phyloP scores from a whole-genome alignment of 1,140 invertebrate species.

The Cherax quadricarinatus region DNA sequence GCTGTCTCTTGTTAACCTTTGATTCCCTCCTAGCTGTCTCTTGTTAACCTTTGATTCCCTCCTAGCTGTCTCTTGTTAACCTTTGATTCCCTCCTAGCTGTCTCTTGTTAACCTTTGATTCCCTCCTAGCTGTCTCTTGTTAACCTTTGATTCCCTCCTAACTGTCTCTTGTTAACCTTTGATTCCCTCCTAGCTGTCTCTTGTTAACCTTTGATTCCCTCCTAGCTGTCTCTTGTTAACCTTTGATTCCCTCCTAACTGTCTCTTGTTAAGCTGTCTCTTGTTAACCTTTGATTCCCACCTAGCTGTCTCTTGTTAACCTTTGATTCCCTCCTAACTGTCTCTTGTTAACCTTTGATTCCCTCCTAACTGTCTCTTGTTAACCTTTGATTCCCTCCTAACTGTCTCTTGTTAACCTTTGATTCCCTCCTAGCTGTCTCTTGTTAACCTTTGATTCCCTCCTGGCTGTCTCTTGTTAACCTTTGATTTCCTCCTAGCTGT shows the following conservation, averaged over 20 bases:
- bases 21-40: no score
- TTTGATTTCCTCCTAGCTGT: not conserved
- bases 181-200: not conserved
- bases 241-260: not conserved
- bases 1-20: not conserved
- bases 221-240: not conserved
- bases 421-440: not conserved
- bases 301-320: not conserved
- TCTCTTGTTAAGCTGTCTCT: not conserved
- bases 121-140: not conserved
- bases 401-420: not conserved
- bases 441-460: no score
- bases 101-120: not conserved
- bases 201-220: not conserved
- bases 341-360: not conserved
- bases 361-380: not conserved
- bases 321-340: no score
- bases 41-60: not conserved
- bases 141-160: no score
- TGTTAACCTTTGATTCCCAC: not conserved
- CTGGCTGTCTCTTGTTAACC: not conserved
- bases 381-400: no score
- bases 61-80: not conserved
- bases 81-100: no score
- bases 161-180: not conserved